phyloP scores from a whole-genome alignment of 1,140 invertebrate genomes.

The Trichonephila clavipes region DNA sequence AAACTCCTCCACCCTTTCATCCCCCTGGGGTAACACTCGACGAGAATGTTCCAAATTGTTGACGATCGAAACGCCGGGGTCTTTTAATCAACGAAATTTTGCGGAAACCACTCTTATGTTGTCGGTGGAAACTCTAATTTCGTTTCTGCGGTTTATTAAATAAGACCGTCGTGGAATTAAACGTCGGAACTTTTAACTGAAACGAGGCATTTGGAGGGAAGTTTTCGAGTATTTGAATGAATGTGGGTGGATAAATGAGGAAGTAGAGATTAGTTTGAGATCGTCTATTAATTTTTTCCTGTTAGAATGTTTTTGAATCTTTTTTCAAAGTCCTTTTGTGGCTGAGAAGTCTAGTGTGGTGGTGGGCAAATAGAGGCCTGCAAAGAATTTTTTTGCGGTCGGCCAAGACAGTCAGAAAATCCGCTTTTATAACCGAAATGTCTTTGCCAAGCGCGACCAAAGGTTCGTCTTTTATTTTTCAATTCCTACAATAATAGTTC shows the following conservation, averaged over 20 bases:
- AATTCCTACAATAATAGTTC: too few relatives aligned
- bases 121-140: not conserved
- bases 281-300: too few relatives aligned
- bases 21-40: not conserved
- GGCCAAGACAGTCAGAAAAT: too few relatives aligned
- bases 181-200: not conserved
- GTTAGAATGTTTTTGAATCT: too few relatives aligned
- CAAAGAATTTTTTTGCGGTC: too few relatives aligned
- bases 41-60: not conserved
- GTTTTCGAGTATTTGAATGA: not conserved
- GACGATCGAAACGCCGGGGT: not conserved
- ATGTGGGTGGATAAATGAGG: not conserved
- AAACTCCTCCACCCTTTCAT: not conserved
- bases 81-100: slow-evolving; percentile 14
- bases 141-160: not conserved
- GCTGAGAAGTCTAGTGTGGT: too few relatives aligned
- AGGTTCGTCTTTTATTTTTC: too few relatives aligned
- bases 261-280: not conserved
- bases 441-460: too few relatives aligned
- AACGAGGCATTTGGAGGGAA: not conserved
- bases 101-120: not conserved
- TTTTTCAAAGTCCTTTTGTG: too few relatives aligned
- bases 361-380: too few relatives aligned
- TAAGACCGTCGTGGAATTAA: not conserved
- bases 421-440: too few relatives aligned